Percentiles rank a stretch among this genome's conserved stretches.
Conservation (phyloP, 2,888 invertebrate species). For the Luperina testacea region DNA sequence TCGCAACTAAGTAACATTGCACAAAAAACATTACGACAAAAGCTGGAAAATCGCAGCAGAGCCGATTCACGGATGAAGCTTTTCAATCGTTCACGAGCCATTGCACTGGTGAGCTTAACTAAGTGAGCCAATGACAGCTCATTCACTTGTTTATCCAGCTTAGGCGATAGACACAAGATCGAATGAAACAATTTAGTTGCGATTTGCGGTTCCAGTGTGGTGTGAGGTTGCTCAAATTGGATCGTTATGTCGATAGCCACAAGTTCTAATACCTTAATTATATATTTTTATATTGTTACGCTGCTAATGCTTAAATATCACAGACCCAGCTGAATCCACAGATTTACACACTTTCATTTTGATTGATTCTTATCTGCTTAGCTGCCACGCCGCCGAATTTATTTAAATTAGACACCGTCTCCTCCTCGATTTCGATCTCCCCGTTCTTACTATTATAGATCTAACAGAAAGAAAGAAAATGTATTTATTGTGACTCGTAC, state of each 20-base stretch:
- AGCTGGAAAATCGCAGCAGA: background rate
- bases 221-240: background rate
- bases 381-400: background rate
- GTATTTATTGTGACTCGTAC: background rate
- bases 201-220: background rate
- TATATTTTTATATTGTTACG: background rate
- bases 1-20: background rate
- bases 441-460: background rate
- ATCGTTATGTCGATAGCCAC: background rate
- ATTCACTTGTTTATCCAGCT: slow-evolving; percentile 9
- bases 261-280: background rate
- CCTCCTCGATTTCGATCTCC: background rate
- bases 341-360: background rate
- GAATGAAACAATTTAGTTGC: background rate
- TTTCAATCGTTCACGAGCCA: slow-evolving; percentile 22
- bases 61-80: background rate
- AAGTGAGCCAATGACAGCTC: slow-evolving; percentile 23
- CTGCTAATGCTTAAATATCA: background rate
- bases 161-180: background rate
- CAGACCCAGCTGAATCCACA: background rate
- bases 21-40: background rate
- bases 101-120: slow-evolving; percentile 20
- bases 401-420: background rate
- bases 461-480: background rate
- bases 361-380: background rate